phyloP scores from a whole-genome alignment of 64 coral and sea anemone genomes.

The Montipora cactus region DNA sequence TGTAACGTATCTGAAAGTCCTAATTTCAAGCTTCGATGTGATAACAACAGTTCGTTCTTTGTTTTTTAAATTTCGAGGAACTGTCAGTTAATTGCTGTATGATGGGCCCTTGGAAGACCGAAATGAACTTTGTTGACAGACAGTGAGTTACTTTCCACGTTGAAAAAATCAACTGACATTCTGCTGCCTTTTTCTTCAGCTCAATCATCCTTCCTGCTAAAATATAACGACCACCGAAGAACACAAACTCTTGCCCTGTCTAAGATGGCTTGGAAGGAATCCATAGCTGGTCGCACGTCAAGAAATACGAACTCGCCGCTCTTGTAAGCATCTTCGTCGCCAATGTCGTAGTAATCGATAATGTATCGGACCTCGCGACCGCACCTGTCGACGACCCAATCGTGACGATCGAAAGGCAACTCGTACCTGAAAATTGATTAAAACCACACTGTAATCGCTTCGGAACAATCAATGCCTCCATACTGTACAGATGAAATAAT shows the following conservation, averaged over 20 bases:
- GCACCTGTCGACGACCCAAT: constrained; percentile 96
- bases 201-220: constrained; percentile 82
- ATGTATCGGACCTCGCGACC: constrained; percentile 92
- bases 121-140: background rate
- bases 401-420: constrained; percentile 97
- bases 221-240: constrained; percentile 89
- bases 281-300: constrained; percentile 93
- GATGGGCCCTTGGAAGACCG: background rate
- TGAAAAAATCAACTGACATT: background rate
- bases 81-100: background rate
- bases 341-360: constrained; percentile 99
- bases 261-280: constrained; percentile 85
- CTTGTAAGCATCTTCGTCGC: constrained; percentile 96
- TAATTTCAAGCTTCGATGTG: no score
- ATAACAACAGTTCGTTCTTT: no score
- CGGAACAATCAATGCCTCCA: no score
- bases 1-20: no score
- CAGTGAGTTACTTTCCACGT: background rate
- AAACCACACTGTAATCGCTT: background rate
- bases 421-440: constrained; percentile 78
- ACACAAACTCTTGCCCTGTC: constrained; percentile 94
- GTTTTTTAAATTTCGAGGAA: no score
- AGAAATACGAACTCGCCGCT: constrained; percentile 93
- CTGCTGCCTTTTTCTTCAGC: background rate
- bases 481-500: no score